phyloP scores from a whole-genome alignment of 1,140 invertebrate genomes.

The Drosophila guanche region DNA sequence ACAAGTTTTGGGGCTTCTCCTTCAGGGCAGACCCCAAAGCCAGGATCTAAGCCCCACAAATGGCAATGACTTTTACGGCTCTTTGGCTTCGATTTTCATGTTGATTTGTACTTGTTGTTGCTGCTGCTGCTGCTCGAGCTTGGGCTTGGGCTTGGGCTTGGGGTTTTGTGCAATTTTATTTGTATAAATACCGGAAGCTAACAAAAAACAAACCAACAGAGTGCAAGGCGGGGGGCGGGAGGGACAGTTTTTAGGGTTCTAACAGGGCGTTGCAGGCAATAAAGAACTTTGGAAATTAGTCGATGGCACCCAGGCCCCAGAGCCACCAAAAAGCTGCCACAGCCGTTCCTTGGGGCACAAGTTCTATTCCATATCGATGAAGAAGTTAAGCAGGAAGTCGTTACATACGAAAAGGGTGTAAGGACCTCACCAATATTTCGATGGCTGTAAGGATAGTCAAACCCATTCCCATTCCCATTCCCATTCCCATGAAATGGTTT shows the following conservation, averaged over 20 bases:
- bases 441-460: background rate
- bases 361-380: conserved; percentile 63
- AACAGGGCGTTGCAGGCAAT: conserved; percentile 73
- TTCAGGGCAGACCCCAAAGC: conserved; percentile 2
- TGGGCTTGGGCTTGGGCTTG: conserved; percentile 32
- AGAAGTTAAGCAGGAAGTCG: conserved; percentile 78
- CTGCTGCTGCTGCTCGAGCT: background rate
- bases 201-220: conserved; percentile 25
- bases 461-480: too few species aligned
- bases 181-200: conserved; percentile 83
- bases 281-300: conserved; percentile 82
- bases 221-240: background rate
- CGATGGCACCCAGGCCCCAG: conserved; percentile 33
- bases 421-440: background rate
- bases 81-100: conserved; percentile 71
- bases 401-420: conserved; percentile 50
- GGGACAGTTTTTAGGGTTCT: conserved; percentile 13
- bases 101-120: conserved; percentile 72
- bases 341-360: conserved; percentile 51
- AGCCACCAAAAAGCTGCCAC: conserved; percentile 14
- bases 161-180: conserved; percentile 74
- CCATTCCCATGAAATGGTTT: background rate
- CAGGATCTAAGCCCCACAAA: conserved; percentile 36
- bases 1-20: conserved; percentile 39
- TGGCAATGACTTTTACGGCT: conserved; percentile 64